A percentile compares a stretch with the other conserved stretches of the same genome.
phyloP scores from a whole-genome alignment of 2,797 vertebrate genomes.

The Ctenosaura bakeri region DNA sequence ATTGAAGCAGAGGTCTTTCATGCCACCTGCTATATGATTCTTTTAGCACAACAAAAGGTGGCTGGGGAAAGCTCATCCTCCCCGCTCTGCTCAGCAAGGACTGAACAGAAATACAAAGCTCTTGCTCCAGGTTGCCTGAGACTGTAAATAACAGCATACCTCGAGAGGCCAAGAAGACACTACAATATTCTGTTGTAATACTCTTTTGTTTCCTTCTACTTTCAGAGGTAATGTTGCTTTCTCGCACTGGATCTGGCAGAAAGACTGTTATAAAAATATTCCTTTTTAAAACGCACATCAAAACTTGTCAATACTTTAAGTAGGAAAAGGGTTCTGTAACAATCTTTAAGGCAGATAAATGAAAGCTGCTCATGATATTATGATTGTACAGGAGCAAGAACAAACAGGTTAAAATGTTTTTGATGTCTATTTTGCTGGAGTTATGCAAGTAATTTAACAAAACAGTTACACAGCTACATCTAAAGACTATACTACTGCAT shows the following conservation, averaged over 20 bases:
- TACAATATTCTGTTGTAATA: background rate
- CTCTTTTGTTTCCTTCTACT: background rate
- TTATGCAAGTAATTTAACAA: background rate
- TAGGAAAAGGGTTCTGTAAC: background rate
- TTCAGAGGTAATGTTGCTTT: background rate
- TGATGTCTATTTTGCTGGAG: background rate
- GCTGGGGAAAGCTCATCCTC: background rate
- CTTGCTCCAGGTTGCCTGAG: background rate
- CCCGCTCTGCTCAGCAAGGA: background rate
- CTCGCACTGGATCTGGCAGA: background rate
- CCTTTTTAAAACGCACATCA: constrained; percentile 1
- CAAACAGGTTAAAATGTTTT: background rate
- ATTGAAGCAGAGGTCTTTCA: background rate
- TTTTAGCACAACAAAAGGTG: background rate
- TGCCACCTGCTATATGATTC: background rate
- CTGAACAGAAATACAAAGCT: too few species aligned
- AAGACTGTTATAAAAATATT: background rate
- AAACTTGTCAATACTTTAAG: background rate
- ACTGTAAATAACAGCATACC: background rate
- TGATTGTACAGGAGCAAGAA: background rate
- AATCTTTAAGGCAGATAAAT: background rate
- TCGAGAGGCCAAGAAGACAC: background rate
- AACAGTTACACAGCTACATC: background rate
- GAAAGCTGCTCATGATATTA: background rate
- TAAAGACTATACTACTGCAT: background rate